Evolutionary conservation across 2,888 invertebrate genomes (phyloP).

Genomic region (Coenonympha glycerion): DNA sequence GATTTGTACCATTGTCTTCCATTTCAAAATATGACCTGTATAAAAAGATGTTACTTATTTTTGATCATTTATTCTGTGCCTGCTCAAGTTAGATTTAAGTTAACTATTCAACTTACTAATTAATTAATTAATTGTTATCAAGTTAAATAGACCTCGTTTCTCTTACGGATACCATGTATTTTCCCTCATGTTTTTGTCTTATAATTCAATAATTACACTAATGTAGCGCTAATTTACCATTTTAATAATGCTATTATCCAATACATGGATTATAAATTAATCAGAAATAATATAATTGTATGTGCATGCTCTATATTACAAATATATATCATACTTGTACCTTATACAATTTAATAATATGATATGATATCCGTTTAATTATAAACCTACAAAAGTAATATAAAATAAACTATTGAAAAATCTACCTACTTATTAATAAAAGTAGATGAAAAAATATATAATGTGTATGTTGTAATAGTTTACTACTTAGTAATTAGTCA

Average conservation of each 20-base stretch:
- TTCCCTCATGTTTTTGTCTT: slow-evolving; percentile 15
- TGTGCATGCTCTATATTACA: slow-evolving; percentile 34
- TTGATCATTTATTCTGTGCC: slow-evolving; percentile 52
- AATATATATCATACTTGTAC: slow-evolving; percentile 29
- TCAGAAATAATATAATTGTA: slow-evolving; percentile 25
- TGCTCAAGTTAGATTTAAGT: slow-evolving; percentile 57
- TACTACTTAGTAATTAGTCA: slow-evolving; percentile 46
- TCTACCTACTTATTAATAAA: slow-evolving; percentile 26
- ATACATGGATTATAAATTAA: slow-evolving; percentile 11
- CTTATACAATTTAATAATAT: no score
- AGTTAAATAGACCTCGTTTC: slow-evolving; percentile 4
- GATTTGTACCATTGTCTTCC: slow-evolving; percentile 72
- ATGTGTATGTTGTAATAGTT: slow-evolving; percentile 51
- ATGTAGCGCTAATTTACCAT: slow-evolving; percentile 15
- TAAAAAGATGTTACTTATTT: slow-evolving; percentile 45
- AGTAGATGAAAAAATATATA: slow-evolving; percentile 31
- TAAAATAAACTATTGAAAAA: slow-evolving; percentile 24
- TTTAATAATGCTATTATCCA: slow-evolving; percentile 13
- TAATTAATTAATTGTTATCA: slow-evolving; percentile 24
- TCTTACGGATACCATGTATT: slow-evolving; percentile 8
- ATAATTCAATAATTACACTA: slow-evolving; percentile 15
- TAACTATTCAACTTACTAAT: slow-evolving; percentile 37
- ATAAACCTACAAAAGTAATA: slow-evolving; percentile 27
- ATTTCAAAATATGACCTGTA: slow-evolving; percentile 59
- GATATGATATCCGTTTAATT: slow-evolving; percentile 38